phyloP scores from a whole-genome alignment of 2,888 invertebrate species.

The Napeogenes sylphis region DNA sequence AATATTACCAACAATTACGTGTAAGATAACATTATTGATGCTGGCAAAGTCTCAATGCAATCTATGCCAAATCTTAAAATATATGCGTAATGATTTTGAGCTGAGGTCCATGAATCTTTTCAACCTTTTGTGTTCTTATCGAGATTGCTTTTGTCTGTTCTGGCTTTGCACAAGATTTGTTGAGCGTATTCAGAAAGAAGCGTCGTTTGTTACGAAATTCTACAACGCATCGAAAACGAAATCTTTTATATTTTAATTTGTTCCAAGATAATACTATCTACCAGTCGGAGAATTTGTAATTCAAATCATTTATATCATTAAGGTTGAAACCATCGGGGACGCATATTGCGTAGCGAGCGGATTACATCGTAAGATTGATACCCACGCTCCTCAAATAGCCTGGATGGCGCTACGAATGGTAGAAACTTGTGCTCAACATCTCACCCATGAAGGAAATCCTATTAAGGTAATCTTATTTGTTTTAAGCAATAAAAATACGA shows the following conservation, averaged over 20 bases:
- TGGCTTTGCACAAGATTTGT: not conserved
- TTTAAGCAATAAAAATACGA: too few relatives aligned
- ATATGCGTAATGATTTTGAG: slow-evolving; percentile 1
- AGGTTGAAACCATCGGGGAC: slow-evolving; percentile 98
- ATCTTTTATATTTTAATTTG: not conserved
- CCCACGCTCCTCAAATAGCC: slow-evolving; percentile 95
- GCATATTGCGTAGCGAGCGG: slow-evolving; percentile 98
- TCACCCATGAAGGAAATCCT: slow-evolving; percentile 93
- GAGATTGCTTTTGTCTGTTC: not conserved
- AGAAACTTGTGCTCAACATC: slow-evolving; percentile 89
- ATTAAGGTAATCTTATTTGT: slow-evolving; percentile 81
- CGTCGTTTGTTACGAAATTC: not conserved
- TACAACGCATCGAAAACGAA: not conserved
- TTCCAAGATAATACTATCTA: too few relatives aligned
- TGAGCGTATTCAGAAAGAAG: not conserved
- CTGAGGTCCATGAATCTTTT: slow-evolving; percentile 2
- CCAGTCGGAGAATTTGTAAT: too few relatives aligned
- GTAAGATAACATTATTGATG: not conserved
- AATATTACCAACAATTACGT: too few relatives aligned
- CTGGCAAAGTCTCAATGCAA: not conserved
- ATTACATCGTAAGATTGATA: slow-evolving; percentile 88
- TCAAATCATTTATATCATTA: slow-evolving; percentile 22
- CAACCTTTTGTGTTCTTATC: slow-evolving; percentile 4
- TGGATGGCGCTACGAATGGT: slow-evolving; percentile 99
- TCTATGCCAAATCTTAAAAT: not conserved